Base-by-base conservation (phyloP, 2,797 vertebrate species). In the Sus cebifrons region DNA sequence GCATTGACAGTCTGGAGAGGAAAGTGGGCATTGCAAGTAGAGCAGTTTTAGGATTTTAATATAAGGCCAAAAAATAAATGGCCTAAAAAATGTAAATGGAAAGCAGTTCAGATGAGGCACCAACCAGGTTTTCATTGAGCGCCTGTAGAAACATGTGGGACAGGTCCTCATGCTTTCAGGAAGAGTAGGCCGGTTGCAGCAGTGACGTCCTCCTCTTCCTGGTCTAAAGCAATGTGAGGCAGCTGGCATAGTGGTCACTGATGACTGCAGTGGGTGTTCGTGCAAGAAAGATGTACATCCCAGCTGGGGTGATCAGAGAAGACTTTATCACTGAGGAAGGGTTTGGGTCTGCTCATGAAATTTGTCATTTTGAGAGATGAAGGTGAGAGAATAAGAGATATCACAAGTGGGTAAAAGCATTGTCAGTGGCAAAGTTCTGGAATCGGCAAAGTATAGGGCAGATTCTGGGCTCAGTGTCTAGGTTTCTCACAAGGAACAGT, bases 21-120 rank as follows among this genome's bases (percentile, higher is more conserved):
- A 60, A 82, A 89, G 32, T 29, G 62, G 52, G 15, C 11, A 9
- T 44, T 9, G 9, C 5, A 6, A 64, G 65, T 5, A 21, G 4
- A 8, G 23, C 27, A 12, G 44, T 95, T 95, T 87, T 32, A 62
- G 73, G 20, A 73, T 81, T 94, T 77, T 70, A 73, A 67, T 52
- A 49, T 3, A 44, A 74, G 68, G 65, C n/a, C 44, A 49, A 67
- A 75, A 88, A 77, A 36, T 32, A 62, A 44, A 4, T 44, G 27
- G 11, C 6, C 2, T 23, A 36, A 87, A 73, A 75, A 16, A 32
- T 65, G 12, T 23, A 70, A n/a, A 25, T 7, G n/a, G 29, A 64
- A 93, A 77, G 8, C 6, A 49, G 16, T 6, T 20, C 10, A n/a
- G 56, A 56, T 21, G 29, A 83, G 13, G 5, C 0, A 3, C 15